These are phyloP conservation scores for Lasioglossum lativentre DNA, from an alignment of 2,888 invertebrate genomes.

Conservation along the genomic window DNA sequence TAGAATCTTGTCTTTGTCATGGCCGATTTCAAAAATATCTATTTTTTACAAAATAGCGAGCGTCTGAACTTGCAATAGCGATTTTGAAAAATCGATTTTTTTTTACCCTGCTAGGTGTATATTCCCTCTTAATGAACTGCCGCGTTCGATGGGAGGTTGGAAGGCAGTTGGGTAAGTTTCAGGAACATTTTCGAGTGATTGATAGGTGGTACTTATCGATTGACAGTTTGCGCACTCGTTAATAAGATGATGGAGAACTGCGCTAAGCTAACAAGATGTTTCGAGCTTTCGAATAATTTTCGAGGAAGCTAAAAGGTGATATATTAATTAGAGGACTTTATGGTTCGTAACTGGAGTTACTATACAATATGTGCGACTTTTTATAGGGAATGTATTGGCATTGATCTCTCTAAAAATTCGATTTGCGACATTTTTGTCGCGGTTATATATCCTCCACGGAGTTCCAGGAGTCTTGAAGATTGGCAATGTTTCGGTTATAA, in stretches of 20 bases:
- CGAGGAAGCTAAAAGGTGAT: neutral
- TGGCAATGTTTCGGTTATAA: conserved; percentile 2
- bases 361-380: no score
- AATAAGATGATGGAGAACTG: neutral
- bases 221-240: neutral
- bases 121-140: no score
- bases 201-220: neutral
- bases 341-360: no score
- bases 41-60: no score
- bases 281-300: no score
- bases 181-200: neutral
- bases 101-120: no score
- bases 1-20: no score
- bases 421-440: neutral
- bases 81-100: no score
- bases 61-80: no score
- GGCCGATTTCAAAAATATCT: no score
- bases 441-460: neutral
- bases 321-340: neutral
- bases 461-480: neutral
- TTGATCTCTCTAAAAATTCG: neutral
- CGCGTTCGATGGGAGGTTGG: neutral
- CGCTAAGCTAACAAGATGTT: neutral
- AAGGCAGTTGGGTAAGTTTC: neutral
- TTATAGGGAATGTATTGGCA: neutral